Evolutionary conservation across 2,113 vertebrate genomes (phyloP), one percentile per base, ranked within the genome.

Genomic region (Cyprinodon variegatus): DNA sequence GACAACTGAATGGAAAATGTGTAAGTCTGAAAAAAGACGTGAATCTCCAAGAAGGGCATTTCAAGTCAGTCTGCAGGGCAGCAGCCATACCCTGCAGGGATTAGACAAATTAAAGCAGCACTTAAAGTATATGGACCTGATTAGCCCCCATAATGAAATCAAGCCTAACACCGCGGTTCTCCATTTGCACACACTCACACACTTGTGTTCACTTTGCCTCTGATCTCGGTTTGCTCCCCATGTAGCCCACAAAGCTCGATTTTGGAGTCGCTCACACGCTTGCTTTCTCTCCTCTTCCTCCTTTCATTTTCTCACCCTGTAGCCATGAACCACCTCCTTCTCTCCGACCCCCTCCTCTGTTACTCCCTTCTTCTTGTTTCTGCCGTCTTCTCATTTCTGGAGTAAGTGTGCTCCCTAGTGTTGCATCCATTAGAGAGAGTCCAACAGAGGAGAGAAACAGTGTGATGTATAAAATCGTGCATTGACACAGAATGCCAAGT

Each of bases 341-440:
- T 53, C 46, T 53, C 38, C 39, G 11, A 37, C 61, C 45, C 48
- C 29, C 43, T 64, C 40, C 63, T 20, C 50, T 12, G n/a, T n/a
- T 12, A 7, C 38, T 62, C 45, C 50, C 60, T 45, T 36, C 41
- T 11, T 76, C 64, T 73, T 59, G 17, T 43, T 71, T 74, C 1
- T 3, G 50, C 50, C 1, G 59, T 76, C 65, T 11, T 72, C 70
- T 86, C 79, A 93, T 94, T 90, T 73, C 82, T 94, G 89, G 93
- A 89, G 92, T 88, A 89, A 93, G 90, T 92, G 80, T 94, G 94
- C 92, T 93, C 94, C 89, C 94, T 94, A 94, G 93, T 91, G 93
- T 94, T 65, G 78, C 77, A 65, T 83, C 70, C 74, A 61, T 76
- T 40, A 4, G 48, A 46, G 71, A 75, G 62, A 76, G 13, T 46